phyloP scores from a whole-genome alignment of 2,797 vertebrate genomes.

The Clarias fuscus region DNA sequence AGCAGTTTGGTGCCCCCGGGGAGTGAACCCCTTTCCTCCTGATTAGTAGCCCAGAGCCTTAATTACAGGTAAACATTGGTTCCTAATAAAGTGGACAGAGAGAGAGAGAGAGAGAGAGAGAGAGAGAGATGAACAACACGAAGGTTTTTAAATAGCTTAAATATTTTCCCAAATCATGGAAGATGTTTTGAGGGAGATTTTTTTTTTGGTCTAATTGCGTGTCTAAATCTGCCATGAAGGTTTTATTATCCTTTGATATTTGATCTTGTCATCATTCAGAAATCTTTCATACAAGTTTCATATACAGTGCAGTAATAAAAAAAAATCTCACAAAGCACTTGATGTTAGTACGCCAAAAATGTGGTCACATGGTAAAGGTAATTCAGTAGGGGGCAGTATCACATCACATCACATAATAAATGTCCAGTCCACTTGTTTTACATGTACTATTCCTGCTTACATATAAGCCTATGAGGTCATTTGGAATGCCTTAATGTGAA shows the following conservation, averaged over 20 bases:
- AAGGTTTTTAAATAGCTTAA: slow-evolving; percentile 26
- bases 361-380: background rate
- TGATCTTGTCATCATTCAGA: slow-evolving; percentile 7
- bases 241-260: background rate
- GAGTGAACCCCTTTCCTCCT: no score
- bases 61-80: background rate
- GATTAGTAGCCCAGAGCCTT: no score
- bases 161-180: slow-evolving; percentile 29
- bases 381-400: slow-evolving; percentile 78
- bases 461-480: background rate
- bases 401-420: slow-evolving; percentile 42
- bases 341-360: slow-evolving; percentile 45
- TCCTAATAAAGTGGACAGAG: background rate
- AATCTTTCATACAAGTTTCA: slow-evolving; percentile 12
- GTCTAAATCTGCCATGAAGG: background rate
- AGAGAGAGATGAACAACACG: background rate
- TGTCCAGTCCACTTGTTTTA: slow-evolving; percentile 27
- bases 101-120: no score
- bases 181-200: background rate
- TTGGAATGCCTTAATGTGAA: background rate
- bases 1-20: no score
- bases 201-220: background rate
- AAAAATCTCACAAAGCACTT: slow-evolving; percentile 44
- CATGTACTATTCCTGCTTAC: background rate
- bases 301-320: slow-evolving; percentile 50